Evolutionary conservation across 1,140 invertebrate genomes (phyloP).

Genomic region (Octopus bimaculoides): DNA sequence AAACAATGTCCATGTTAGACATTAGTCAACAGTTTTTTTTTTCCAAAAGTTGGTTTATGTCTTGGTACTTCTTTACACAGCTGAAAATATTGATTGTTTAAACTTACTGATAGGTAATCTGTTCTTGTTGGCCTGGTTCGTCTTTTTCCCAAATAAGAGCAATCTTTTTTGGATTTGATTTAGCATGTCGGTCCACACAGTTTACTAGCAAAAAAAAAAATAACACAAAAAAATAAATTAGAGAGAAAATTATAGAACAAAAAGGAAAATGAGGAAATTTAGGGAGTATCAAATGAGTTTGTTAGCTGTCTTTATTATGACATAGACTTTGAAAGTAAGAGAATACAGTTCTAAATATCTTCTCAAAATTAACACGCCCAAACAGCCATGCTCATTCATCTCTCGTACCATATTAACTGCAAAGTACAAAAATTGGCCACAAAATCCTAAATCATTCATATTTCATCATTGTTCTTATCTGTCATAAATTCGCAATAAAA

Average conservation of each 20-base stretch:
- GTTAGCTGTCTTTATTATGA: background rate
- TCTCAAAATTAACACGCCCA: too few species aligned
- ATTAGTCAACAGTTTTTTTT: too few species aligned
- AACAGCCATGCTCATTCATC: too few species aligned
- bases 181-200: constrained; percentile 61
- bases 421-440: too few species aligned
- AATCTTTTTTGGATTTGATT: constrained; percentile 51
- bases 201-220: constrained; percentile 55
- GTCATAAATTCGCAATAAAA: too few species aligned
- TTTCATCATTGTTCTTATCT: too few species aligned
- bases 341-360: too few species aligned
- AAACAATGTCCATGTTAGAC: background rate
- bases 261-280: background rate
- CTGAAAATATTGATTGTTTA: too few species aligned
- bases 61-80: too few species aligned
- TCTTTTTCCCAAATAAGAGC: constrained; percentile 64
- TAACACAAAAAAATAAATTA: constrained; percentile 3
- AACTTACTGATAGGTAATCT: constrained; percentile 56
- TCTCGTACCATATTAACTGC: too few species aligned
- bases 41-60: too few species aligned
- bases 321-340: background rate
- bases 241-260: background rate
- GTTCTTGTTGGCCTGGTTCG: constrained; percentile 59
- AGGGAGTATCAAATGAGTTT: background rate
- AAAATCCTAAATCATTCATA: too few species aligned